A percentile compares a stretch with the other conserved stretches of the same genome.
phyloP scores from a whole-genome alignment of 2,113 vertebrate genomes.

The Silurus glanis region DNA sequence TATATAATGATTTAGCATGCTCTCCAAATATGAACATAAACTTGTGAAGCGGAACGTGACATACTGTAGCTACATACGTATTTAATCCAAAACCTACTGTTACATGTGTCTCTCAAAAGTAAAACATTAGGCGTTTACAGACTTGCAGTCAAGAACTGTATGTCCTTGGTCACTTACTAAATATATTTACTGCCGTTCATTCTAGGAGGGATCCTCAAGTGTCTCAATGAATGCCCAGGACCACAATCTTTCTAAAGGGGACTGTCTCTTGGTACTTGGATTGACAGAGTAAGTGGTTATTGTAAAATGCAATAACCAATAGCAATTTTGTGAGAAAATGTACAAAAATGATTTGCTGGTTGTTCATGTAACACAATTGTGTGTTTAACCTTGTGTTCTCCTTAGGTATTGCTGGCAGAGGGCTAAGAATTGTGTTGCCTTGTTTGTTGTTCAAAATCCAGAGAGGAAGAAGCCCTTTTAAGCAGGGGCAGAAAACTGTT shows the following conservation, averaged over 20 bases:
- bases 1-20: no score
- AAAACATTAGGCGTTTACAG: no score
- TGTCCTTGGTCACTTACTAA: neutral
- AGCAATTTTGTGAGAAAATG: neutral
- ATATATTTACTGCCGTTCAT: slow-evolving; percentile 13
- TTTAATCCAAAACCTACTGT: no score
- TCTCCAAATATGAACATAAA: no score
- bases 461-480: slow-evolving; percentile 77
- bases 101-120: no score
- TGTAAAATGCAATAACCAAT: neutral
- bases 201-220: slow-evolving; percentile 82
- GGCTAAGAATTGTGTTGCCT: slow-evolving; percentile 73
- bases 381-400: neutral
- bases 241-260: slow-evolving; percentile 71
- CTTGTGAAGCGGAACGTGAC: no score
- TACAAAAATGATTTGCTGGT: neutral
- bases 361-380: neutral
- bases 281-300: slow-evolving; percentile 76
- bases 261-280: slow-evolving; percentile 83
- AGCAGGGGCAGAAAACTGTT: neutral
- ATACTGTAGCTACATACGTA: no score
- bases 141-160: neutral
- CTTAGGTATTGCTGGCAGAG: slow-evolving; percentile 84
- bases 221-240: slow-evolving; percentile 68
- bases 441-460: slow-evolving; percentile 84